Evolutionary conservation across 92 coral and sea anemone genomes (phyloP), one percentile per base, ranked within the genome.

Genomic region (Phenganax stokvisi): DNA sequence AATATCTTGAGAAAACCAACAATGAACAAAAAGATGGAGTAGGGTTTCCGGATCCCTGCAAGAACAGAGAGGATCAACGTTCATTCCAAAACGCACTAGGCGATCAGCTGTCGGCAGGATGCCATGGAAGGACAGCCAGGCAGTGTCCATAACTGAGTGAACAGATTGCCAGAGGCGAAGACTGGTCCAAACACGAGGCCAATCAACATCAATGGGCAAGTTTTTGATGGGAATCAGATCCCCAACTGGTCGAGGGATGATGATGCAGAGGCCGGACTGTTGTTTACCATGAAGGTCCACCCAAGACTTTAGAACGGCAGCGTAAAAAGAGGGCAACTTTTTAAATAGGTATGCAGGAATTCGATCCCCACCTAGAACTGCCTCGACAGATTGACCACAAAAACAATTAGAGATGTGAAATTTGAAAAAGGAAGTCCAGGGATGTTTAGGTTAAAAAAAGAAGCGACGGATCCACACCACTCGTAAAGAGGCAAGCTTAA

Each of bases 391-490:
- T 10, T 12, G 54, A 7, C 13, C 74, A 37, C 75, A 16, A 79
- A 79, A 79, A 16, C n/a, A 30, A 8, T 13, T 9, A 28, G 25
- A 15, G 55, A 79, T 28, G 63, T 62, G 57, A 54, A 2, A 63
- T 12, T 0, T 17, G 57, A 79, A 79, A 51, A 79, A 79, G 8
- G n/a, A 28, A 27, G 56, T n/a, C 74, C 83, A 62, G 57, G 56
- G 72, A 68, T 63, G 83, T 16, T 51, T 20, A 12, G 25, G 30
- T 11, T 37, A 56, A 28, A 37, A 52, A 44, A 79, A 51, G 25
- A 79, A 63, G 31, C 74, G 68, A 54, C 57, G 15, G 12, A 79
- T 10, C 83, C 83, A 79, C 29, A 76, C 58, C 16, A 52, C 81
- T 6, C 58, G 81, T 55, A 76, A 52, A 27, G 81, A 56, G 20